Evolutionary conservation across 2,113 vertebrate genomes (phyloP).

Genomic region (Rhinogobius similis): DNA sequence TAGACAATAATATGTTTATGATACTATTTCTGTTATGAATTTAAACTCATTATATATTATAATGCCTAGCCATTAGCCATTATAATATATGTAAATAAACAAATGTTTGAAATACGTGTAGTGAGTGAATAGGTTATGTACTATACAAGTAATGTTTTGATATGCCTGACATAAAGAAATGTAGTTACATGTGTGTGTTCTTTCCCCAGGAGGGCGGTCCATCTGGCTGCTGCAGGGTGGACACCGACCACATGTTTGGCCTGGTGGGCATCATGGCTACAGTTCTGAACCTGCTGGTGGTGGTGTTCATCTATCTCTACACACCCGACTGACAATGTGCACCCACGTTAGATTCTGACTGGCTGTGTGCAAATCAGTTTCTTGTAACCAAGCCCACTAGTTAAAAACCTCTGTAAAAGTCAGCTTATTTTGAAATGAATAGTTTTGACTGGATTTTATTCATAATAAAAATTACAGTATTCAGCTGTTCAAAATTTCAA

Average conservation of each 20-base stretch:
- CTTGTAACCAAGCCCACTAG: not conserved
- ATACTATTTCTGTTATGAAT: not conserved
- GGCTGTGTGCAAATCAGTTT: not conserved
- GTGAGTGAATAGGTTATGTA: not conserved
- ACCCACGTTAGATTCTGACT: not conserved
- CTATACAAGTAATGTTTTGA: not conserved
- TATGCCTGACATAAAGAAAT: not conserved
- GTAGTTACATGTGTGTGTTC: not conserved
- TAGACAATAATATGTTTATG: too few species aligned
- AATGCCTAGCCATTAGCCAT: not conserved
- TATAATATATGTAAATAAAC: not conserved
- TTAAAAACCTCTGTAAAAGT: not conserved
- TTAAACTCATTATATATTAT: too few species aligned
- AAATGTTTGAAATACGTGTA: not conserved
- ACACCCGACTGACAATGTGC: slow-evolving; percentile 27
- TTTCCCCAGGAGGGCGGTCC: slow-evolving; percentile 13
- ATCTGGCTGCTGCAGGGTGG: slow-evolving; percentile 13
- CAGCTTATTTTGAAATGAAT: not conserved
- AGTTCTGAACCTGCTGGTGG: slow-evolving; percentile 51
- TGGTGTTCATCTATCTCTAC: slow-evolving; percentile 52
- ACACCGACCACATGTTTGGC: slow-evolving; percentile 35
- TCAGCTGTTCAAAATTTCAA: too few species aligned
- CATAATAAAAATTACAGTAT: not conserved
- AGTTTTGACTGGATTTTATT: not conserved
- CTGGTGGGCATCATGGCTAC: slow-evolving; percentile 46